Evolutionary conservation across 2,797 vertebrate species (phyloP).

Genomic region (Macroramphosus scolopax): DNA sequence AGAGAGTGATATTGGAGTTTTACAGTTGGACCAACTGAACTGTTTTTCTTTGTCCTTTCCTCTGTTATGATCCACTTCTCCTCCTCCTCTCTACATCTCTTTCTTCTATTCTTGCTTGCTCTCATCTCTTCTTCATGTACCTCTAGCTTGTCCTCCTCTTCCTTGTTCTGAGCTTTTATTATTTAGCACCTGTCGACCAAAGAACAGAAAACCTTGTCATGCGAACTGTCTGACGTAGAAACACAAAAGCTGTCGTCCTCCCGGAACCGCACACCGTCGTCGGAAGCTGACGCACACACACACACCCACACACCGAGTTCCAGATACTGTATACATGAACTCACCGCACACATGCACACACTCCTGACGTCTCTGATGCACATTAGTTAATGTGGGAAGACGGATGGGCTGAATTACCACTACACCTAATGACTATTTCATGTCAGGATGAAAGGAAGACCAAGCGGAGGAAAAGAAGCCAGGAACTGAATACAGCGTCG

Average conservation of each 20-base stretch:
- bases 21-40: conserved; percentile 12
- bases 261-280: too few species aligned
- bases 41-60: too few species aligned
- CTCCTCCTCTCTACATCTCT: too few species aligned
- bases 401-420: conserved; percentile 63
- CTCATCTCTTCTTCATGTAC: conserved; percentile 7
- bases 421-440: conserved; percentile 75
- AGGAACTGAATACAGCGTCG: conserved; percentile 32
- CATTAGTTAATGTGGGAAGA: conserved; percentile 73
- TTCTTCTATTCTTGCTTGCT: conserved; percentile 25
- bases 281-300: conserved; percentile 16
- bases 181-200: conserved; percentile 68
- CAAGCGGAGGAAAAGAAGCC: conserved; percentile 38
- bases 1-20: conserved; percentile 21
- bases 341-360: conserved; percentile 23
- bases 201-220: conserved; percentile 59
- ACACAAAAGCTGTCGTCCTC: too few species aligned
- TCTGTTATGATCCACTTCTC: too few species aligned
- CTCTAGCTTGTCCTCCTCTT: conserved; percentile 32
- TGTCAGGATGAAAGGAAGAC: conserved; percentile 56
- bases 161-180: conserved; percentile 64
- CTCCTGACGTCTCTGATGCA: conserved; percentile 51
- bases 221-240: conserved; percentile 35
- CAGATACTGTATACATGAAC: conserved; percentile 42
- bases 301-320: conserved; percentile 10